These are phyloP conservation scores for Nymphalis c-album DNA, from an alignment of 2,888 invertebrate species.

Conservation along the genomic window DNA sequence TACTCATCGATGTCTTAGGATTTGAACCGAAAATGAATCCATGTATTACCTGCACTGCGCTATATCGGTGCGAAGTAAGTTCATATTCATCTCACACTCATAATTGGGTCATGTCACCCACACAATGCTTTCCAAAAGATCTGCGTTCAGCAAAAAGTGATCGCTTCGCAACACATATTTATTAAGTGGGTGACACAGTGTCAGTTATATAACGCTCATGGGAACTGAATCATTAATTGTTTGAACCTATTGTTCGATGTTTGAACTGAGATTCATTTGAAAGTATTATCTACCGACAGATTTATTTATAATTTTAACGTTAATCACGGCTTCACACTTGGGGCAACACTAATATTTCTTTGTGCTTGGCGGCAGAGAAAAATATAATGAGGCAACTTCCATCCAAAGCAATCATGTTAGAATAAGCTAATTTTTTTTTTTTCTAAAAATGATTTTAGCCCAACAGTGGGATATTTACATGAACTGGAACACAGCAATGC, in stretches of 20 bases:
- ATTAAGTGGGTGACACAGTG: slow-evolving; percentile 39
- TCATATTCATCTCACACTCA: slow-evolving; percentile 23
- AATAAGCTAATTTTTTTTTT: too few relatives aligned
- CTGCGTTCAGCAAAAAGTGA: slow-evolving; percentile 28
- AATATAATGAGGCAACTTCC: too few relatives aligned
- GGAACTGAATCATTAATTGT: slow-evolving; percentile 38
- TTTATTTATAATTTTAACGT: background rate
- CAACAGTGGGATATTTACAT: too few relatives aligned
- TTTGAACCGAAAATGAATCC: too few relatives aligned
- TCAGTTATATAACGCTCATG: slow-evolving; percentile 41
- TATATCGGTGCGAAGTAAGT: slow-evolving; percentile 7
- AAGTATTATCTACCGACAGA: slow-evolving; percentile 14
- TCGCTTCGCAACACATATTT: slow-evolving; percentile 30
- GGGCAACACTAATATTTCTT: too few relatives aligned
- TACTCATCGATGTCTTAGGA: too few relatives aligned
- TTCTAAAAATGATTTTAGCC: too few relatives aligned
- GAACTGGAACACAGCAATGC: too few relatives aligned
- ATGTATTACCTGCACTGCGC: too few relatives aligned
- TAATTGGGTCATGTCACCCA: slow-evolving; percentile 32
- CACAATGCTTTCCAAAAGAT: slow-evolving; percentile 34
- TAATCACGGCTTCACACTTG: too few relatives aligned
- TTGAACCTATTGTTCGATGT: slow-evolving; percentile 34
- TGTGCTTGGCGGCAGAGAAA: too few relatives aligned
- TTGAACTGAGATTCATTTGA: slow-evolving; percentile 15
- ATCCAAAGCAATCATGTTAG: too few relatives aligned